These are phyloP conservation scores for Pipistrellus kuhlii DNA, from an alignment of 2,797 vertebrate genomes.

Conservation along the genomic window DNA sequence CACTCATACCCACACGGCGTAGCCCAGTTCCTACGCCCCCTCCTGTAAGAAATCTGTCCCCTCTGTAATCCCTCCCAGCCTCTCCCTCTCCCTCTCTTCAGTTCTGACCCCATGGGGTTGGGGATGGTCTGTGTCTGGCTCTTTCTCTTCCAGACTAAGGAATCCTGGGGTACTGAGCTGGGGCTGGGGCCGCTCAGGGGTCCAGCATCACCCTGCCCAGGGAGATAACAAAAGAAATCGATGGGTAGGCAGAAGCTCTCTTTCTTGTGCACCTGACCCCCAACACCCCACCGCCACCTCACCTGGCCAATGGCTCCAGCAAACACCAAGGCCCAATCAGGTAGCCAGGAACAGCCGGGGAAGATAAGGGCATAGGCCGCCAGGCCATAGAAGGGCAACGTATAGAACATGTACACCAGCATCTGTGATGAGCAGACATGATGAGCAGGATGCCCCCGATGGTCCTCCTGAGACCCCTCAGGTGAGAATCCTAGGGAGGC, in stretches of 20 bases:
- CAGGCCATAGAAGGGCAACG: constrained; percentile 90
- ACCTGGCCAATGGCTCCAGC: constrained; percentile 94
- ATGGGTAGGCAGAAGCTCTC: not conserved
- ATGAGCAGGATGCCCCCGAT: not conserved
- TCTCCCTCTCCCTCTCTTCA: not conserved
- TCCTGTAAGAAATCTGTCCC: not conserved
- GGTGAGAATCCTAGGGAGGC: not conserved
- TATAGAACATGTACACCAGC: constrained; percentile 93
- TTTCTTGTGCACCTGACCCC: not conserved
- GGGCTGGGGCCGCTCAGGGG: not conserved
- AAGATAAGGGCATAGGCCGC: constrained; percentile 90
- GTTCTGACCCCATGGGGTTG: not conserved
- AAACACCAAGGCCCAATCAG: constrained; percentile 92
- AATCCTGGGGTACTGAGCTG: not conserved
- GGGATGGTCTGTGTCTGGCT: not conserved
- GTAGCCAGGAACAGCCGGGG: constrained; percentile 94
- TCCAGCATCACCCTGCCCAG: not conserved
- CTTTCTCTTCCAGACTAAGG: not conserved
- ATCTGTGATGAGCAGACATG: constrained; percentile 87
- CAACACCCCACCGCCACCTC: constrained; percentile 19
- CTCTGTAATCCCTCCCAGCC: not conserved
- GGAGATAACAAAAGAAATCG: not conserved
- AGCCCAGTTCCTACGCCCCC: not conserved
- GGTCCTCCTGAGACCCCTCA: not conserved
- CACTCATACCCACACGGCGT: not conserved